A percentile compares a stretch with the other conserved stretches of the same genome.
phyloP scores from a whole-genome alignment of 1,140 invertebrate species.

The Lutraria rhynchaena region DNA sequence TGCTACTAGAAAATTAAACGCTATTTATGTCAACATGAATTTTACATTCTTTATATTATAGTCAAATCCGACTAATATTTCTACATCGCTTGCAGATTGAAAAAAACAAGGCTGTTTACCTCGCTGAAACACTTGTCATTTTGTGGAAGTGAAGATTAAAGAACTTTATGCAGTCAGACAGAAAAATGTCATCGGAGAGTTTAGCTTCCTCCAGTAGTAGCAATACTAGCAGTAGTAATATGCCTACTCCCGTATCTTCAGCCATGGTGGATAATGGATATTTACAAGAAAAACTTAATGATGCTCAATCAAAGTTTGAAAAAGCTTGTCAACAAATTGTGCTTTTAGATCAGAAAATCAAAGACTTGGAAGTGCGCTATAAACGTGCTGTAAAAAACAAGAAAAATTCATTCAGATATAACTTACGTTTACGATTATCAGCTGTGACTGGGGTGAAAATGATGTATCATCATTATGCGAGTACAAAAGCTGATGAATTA shows the following conservation, averaged over 20 bases:
- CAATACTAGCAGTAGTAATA: not conserved
- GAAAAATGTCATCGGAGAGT: conserved; percentile 23
- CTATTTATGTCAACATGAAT: too few relatives aligned
- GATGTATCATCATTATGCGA: conserved; percentile 81
- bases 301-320: conserved; percentile 77
- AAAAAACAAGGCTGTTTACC: too few relatives aligned
- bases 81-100: too few relatives aligned
- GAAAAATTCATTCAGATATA: conserved; percentile 79
- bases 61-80: too few relatives aligned
- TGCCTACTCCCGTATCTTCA: conserved; percentile 7
- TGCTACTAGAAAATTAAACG: too few relatives aligned
- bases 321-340: conserved; percentile 79
- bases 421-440: conserved; percentile 75
- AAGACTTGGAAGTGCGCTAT: conserved; percentile 77
- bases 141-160: too few relatives aligned
- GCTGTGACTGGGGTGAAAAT: conserved; percentile 80
- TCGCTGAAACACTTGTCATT: too few relatives aligned
- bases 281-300: conserved; percentile 75
- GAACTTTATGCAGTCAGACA: too few relatives aligned
- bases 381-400: conserved; percentile 78
- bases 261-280: conserved; percentile 67
- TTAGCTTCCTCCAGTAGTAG: not conserved
- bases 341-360: conserved; percentile 78
- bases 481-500: conserved; percentile 79
- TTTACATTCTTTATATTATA: too few relatives aligned